Conservation (phyloP, 1,140 invertebrate genomes). For the Drosophila tristis region DNA sequence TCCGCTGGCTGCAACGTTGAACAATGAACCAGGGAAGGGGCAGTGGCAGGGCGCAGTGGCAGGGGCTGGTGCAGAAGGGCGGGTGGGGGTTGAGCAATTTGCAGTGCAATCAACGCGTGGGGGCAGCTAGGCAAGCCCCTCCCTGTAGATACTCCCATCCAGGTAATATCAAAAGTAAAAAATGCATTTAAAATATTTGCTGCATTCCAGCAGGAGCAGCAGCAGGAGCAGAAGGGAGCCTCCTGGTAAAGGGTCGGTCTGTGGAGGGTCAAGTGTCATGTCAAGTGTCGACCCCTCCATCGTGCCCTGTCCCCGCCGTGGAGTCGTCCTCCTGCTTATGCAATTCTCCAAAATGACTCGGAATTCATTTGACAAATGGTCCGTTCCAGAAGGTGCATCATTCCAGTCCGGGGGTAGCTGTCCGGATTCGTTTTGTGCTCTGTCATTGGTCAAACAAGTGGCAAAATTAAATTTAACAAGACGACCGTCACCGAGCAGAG, state of each 20-base stretch:
- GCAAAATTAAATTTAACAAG: conserved; percentile 81
- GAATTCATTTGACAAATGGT: conserved; percentile 81
- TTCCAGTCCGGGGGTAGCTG: conserved; percentile 43
- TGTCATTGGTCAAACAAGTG: conserved; percentile 80
- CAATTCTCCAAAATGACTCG: conserved; percentile 76
- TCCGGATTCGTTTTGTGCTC: conserved; percentile 60
- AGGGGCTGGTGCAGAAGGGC: too few species aligned
- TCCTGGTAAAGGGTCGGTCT: not conserved
- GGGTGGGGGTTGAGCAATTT: conserved; percentile 21
- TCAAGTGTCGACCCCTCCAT: conserved; percentile 40
- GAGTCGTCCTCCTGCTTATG: conserved; percentile 47
- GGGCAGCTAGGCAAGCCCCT: not conserved
- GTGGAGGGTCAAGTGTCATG: conserved; percentile 45
- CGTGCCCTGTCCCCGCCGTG: conserved; percentile 10
- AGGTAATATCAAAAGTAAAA: conserved; percentile 59
- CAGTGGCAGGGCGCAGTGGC: too few species aligned
- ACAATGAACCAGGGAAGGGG: conserved; percentile 22
- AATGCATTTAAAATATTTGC: conserved; percentile 68
- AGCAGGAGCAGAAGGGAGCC: conserved; percentile 10
- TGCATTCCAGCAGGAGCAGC: conserved; percentile 28
- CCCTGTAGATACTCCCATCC: conserved; percentile 2
- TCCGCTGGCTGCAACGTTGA: conserved; percentile 48
- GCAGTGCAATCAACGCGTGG: conserved; percentile 48
- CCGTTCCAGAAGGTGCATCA: conserved; percentile 27
- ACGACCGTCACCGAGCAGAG: conserved; percentile 28